Percentiles rank a stretch among this genome's conserved stretches.
These are phyloP conservation scores for Bryconaethiops microstoma DNA, from an alignment of 2,797 vertebrate species.

Conservation along the genomic window DNA sequence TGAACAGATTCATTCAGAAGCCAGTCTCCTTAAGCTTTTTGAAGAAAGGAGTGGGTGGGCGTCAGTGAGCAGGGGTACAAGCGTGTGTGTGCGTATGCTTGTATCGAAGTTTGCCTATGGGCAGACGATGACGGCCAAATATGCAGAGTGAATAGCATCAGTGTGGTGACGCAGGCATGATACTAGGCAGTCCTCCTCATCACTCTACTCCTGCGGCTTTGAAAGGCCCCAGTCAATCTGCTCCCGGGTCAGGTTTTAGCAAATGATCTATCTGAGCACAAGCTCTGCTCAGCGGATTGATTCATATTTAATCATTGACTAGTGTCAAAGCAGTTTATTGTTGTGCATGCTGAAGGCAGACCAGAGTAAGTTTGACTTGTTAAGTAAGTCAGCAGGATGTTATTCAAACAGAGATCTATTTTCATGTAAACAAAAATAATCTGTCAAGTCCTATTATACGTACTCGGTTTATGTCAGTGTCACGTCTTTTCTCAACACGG, in stretches of 20 bases:
- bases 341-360: constrained; percentile 69
- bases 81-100: constrained; percentile 13
- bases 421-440: constrained; percentile 76
- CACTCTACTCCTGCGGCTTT: constrained; percentile 67
- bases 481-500: constrained; percentile 71
- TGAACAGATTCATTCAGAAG: constrained; percentile 94
- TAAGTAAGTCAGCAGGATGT: constrained; percentile 76
- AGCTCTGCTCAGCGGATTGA: constrained; percentile 55
- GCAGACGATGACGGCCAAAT: constrained; percentile 65
- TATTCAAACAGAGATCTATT: constrained; percentile 80
- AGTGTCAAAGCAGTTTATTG: constrained; percentile 75
- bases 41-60: constrained; percentile 65
- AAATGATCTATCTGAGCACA: constrained; percentile 52
- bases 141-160: constrained; percentile 80
- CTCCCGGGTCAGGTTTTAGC: constrained; percentile 47
- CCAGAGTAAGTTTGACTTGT: constrained; percentile 74
- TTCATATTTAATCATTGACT: constrained; percentile 65
- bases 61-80: constrained; percentile 45
- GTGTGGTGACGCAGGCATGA: constrained; percentile 79
- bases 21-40: constrained; percentile 75
- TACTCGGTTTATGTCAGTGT: constrained; percentile 73
- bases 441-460: constrained; percentile 75
- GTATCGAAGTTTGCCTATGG: constrained; percentile 10
- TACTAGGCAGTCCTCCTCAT: constrained; percentile 73
- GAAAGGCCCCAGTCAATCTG: constrained; percentile 49